Evolutionary conservation across 2,888 invertebrate genomes (phyloP).

Genomic region (Drosophila buzzatii): DNA sequence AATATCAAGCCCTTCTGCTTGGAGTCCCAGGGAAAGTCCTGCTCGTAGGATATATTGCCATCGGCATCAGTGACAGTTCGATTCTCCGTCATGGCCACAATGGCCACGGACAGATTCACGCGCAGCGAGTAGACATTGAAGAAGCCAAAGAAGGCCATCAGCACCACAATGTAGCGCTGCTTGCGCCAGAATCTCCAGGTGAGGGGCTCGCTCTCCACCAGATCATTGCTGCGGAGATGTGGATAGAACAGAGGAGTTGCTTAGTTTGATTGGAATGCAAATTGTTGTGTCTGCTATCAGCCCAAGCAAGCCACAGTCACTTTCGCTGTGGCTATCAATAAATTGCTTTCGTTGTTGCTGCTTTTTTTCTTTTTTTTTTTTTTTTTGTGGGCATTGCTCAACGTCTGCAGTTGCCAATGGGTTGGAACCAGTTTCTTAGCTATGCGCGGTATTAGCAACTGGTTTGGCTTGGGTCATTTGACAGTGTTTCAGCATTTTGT

Average conservation of each 20-base stretch:
- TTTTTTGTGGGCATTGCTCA: constrained; percentile 10
- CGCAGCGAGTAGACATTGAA: constrained; percentile 93
- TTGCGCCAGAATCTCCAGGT: constrained; percentile 91
- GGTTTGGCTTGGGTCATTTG: constrained; percentile 47
- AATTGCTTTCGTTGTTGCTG: background rate
- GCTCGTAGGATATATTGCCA: constrained; percentile 88
- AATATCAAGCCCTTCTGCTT: constrained; percentile 91
- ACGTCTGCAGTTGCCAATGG: constrained; percentile 40
- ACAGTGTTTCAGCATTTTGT: background rate
- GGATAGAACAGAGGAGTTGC: background rate
- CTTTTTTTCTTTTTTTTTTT: constrained; percentile 1
- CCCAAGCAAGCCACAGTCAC: constrained; percentile 36
- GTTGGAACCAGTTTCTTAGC: constrained; percentile 59
- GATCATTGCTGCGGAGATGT: constrained; percentile 63
- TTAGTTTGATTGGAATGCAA: constrained; percentile 1
- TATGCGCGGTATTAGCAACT: constrained; percentile 43
- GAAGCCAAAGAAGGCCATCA: constrained; percentile 93
- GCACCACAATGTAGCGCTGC: constrained; percentile 90
- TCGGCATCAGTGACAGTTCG: constrained; percentile 87
- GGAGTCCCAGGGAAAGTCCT: constrained; percentile 93
- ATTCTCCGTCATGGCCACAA: constrained; percentile 95
- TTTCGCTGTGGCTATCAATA: constrained; percentile 58
- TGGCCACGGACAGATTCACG: constrained; percentile 96
- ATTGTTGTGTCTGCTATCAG: background rate
- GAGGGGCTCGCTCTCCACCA: constrained; percentile 82